Conservation (phyloP, 37 sponge, comb jelly and placozoan genomes). For the Geodia barretti region DNA sequence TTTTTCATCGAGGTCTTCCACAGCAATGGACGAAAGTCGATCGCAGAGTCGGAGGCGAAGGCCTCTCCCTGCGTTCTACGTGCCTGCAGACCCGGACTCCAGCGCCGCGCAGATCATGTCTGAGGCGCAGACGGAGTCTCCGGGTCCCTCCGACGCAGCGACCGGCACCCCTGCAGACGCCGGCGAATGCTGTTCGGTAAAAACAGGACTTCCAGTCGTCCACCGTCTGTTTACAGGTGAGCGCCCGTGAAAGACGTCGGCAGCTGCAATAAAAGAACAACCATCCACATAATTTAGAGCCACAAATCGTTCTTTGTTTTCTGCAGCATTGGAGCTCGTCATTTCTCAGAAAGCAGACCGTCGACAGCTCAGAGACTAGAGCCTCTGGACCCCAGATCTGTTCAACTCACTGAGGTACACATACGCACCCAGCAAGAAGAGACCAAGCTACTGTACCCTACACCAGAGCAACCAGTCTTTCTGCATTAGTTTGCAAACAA, state of each 20-base stretch:
- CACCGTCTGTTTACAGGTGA: conserved; percentile 80
- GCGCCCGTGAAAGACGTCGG: neutral
- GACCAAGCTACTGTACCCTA: no score
- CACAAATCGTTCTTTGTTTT: neutral
- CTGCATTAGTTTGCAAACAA: no score
- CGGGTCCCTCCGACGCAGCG: conserved; percentile 48
- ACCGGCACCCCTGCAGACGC: no score
- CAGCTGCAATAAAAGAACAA: neutral
- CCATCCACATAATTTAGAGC: neutral
- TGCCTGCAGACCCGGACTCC: conserved; percentile 15
- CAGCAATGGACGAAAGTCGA: conserved; percentile 41
- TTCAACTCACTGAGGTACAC: neutral
- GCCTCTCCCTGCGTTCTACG: conserved; percentile 25
- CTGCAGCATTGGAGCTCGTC: conserved; percentile 58
- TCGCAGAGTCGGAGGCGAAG: conserved; percentile 31
- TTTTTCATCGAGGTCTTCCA: no score
- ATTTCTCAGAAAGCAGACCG: conserved; percentile 72
- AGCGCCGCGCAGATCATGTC: conserved; percentile 72
- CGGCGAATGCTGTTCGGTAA: conserved; percentile 52
- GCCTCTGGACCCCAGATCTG: conserved; percentile 26
- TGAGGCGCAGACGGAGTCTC: conserved; percentile 69
- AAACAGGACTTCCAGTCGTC: conserved; percentile 34
- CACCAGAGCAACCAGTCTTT: no score
- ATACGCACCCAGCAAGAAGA: no score
- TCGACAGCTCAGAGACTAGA: conserved; percentile 46